phyloP scores from a whole-genome alignment of 2,888 invertebrate species.

The Drosophila mimetica region DNA sequence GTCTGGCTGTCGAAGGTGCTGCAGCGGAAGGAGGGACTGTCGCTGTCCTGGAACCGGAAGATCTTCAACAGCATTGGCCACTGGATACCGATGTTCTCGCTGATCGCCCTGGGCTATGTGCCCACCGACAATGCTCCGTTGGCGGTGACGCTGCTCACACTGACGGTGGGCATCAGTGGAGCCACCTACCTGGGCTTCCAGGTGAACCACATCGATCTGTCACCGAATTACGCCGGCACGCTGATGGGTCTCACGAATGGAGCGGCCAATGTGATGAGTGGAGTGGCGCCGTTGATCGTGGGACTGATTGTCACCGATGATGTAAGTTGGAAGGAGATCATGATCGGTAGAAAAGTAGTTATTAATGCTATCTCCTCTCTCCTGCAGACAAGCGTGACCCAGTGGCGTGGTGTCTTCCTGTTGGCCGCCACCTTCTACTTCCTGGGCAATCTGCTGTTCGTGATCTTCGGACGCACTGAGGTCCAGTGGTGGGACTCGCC shows the following conservation, averaged over 20 bases:
- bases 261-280: slow-evolving; percentile 91
- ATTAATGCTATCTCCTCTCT: neutral
- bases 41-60: slow-evolving; percentile 84
- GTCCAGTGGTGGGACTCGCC: slow-evolving; percentile 87
- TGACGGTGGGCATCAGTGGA: slow-evolving; percentile 91
- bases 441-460: slow-evolving; percentile 85
- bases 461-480: slow-evolving; percentile 86
- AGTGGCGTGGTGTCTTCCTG: slow-evolving; percentile 87
- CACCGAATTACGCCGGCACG: slow-evolving; percentile 93
- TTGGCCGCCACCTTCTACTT: slow-evolving; percentile 86
- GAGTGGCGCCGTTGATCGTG: slow-evolving; percentile 90
- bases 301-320: slow-evolving; percentile 88
- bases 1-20: slow-evolving; percentile 88
- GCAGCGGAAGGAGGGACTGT: slow-evolving; percentile 75
- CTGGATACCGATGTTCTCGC: slow-evolving; percentile 89
- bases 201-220: slow-evolving; percentile 93
- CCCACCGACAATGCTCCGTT: slow-evolving; percentile 81
- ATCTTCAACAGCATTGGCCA: slow-evolving; percentile 87
- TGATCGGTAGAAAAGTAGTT: neutral
- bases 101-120: slow-evolving; percentile 87
- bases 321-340: slow-evolving; percentile 85
- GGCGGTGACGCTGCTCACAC: slow-evolving; percentile 88
- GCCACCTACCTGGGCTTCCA: slow-evolving; percentile 91
- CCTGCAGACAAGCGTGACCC: slow-evolving; percentile 78
- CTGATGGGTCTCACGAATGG: slow-evolving; percentile 94